phyloP scores from a whole-genome alignment of 2,888 invertebrate species.

The Liopterus haemorrhoidalis region DNA sequence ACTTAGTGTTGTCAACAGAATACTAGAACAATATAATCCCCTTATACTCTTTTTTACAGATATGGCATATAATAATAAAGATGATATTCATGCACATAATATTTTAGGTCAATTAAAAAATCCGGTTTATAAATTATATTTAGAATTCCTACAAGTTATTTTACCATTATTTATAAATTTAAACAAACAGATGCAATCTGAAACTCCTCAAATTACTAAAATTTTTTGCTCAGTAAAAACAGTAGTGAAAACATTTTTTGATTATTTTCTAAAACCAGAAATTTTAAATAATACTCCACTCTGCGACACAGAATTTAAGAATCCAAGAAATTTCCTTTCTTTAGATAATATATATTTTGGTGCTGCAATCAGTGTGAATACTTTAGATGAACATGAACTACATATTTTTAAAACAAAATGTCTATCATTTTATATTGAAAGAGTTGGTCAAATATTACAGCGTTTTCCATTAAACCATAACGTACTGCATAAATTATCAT shows the following conservation, averaged over 20 bases:
- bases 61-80: not conserved
- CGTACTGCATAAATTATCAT: too few relatives aligned
- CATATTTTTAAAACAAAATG: too few relatives aligned
- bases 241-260: conserved; percentile 5
- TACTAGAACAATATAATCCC: conserved; percentile 11
- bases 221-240: conserved; percentile 2
- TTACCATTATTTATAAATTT: conserved; percentile 8
- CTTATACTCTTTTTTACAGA: conserved; percentile 10
- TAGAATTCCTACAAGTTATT: conserved; percentile 8
- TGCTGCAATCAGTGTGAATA: too few relatives aligned
- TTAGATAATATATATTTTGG: too few relatives aligned
- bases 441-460: too few relatives aligned
- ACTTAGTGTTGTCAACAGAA: conserved; percentile 5
- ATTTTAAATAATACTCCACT: too few relatives aligned
- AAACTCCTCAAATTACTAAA: conserved; percentile 10
- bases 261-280: too few relatives aligned
- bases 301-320: too few relatives aligned
- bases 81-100: conserved; percentile 7
- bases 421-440: too few relatives aligned
- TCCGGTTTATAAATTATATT: conserved; percentile 12
- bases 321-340: too few relatives aligned
- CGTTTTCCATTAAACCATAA: too few relatives aligned
- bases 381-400: too few relatives aligned
- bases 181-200: conserved; percentile 13
- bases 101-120: conserved; percentile 4